Evolutionary conservation across 2,888 invertebrate species (phyloP).

Genomic region (Melieria crassipennis): DNA sequence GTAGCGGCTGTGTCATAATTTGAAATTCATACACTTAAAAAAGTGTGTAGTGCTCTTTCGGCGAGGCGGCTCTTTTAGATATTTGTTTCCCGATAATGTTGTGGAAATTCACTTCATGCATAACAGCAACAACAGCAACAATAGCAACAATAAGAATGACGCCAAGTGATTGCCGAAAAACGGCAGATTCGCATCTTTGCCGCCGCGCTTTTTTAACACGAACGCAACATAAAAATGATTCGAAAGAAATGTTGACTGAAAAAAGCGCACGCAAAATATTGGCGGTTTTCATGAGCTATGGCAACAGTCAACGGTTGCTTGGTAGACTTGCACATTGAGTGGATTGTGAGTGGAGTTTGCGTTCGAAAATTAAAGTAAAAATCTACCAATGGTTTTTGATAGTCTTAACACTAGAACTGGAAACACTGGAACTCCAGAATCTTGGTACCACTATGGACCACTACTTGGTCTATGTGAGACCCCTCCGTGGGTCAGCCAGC

Average conservation of each 20-base stretch:
- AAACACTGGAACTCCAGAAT: no score
- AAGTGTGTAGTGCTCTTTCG: background rate
- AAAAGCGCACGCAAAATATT: background rate
- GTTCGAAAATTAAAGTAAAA: no score
- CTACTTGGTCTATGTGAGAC: no score
- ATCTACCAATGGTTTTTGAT: no score
- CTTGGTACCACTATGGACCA: no score
- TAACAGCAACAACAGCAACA: background rate
- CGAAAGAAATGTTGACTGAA: conserved; percentile 11
- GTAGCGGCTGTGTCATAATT: background rate
- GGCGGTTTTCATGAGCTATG: no score
- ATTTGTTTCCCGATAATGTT: conserved; percentile 11
- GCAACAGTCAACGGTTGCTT: no score
- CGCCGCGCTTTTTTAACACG: conserved; percentile 39
- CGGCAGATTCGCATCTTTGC: conserved; percentile 32
- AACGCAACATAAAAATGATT: conserved; percentile 37
- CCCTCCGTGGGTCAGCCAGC: no score
- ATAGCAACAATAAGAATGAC: conserved; percentile 1
- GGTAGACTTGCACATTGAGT: no score
- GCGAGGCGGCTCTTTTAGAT: background rate
- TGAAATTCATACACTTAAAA: conserved; percentile 34
- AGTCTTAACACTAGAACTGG: no score
- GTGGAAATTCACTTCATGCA: conserved; percentile 13
- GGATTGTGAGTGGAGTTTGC: no score
- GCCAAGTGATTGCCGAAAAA: background rate